Percentiles rank a stretch among this genome's conserved stretches.
Conservation (phyloP, 1,140 invertebrate species). For the Gonioctena quinquepunctata region DNA sequence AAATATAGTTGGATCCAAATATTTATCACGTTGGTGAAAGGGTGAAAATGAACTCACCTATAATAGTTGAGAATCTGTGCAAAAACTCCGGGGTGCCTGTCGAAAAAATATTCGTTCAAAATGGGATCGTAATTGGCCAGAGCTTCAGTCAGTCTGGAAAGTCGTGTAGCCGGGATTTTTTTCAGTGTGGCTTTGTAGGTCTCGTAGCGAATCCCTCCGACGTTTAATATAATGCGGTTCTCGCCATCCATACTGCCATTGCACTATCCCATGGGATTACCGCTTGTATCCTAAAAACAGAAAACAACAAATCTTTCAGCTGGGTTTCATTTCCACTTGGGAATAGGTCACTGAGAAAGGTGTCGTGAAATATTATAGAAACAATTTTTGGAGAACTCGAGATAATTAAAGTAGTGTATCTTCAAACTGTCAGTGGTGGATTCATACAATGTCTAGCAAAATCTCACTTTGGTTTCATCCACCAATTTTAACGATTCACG, state of each 20-base stretch:
- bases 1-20: no score
- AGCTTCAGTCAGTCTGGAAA: conserved; percentile 86
- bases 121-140: conserved; percentile 95
- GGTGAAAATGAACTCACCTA: conserved; percentile 66
- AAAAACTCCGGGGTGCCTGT: conserved; percentile 96
- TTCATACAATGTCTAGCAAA: no score
- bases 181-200: conserved; percentile 92
- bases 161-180: conserved; percentile 91
- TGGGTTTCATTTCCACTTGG: background rate
- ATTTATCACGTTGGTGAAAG: no score
- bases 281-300: background rate
- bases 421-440: no score
- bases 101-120: conserved; percentile 98
- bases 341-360: background rate
- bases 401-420: no score
- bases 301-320: background rate
- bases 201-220: conserved; percentile 96
- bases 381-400: background rate
- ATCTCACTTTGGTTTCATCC: no score
- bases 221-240: conserved; percentile 97
- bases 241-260: conserved; percentile 79
- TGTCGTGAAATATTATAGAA: background rate
- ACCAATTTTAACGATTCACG: no score
- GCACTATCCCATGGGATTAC: conserved; percentile 2
- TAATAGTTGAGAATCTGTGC: conserved; percentile 92